A percentile compares a stretch with the other conserved stretches of the same genome.
Evolutionary conservation across 2,888 invertebrate species (phyloP).

Genomic region (Sarcophaga rosellei): DNA sequence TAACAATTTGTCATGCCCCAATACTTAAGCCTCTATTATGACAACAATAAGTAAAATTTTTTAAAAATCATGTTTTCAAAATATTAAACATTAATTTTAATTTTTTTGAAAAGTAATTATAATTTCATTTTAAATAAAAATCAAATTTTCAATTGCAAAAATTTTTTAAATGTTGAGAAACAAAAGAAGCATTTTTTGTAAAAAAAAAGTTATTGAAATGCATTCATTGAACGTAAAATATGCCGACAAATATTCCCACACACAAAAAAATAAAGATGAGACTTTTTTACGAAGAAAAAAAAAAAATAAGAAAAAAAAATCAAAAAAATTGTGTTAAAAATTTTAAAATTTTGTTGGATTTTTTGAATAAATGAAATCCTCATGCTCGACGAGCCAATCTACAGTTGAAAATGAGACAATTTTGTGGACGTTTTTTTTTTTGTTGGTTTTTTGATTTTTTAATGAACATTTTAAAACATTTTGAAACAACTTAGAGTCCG

Average conservation of each 20-base stretch:
- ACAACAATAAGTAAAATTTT: conserved; percentile 45
- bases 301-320: conserved; percentile 6
- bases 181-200: background rate
- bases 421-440: too few species aligned
- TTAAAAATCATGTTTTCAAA: conserved; percentile 31
- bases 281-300: conserved; percentile 22
- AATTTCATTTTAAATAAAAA: conserved; percentile 31
- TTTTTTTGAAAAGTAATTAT: conserved; percentile 27
- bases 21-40: conserved; percentile 19
- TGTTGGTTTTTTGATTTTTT: conserved; percentile 16
- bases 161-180: conserved; percentile 30
- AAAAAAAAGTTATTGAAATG: conserved; percentile 32
- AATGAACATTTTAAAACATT: conserved; percentile 41
- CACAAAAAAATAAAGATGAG: conserved; percentile 22
- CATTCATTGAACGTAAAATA: conserved; percentile 23
- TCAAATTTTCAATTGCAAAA: conserved; percentile 36
- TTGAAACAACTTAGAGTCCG: conserved; percentile 26
- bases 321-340: conserved; percentile 51
- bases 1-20: background rate
- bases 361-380: conserved; percentile 52
- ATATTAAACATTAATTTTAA: conserved; percentile 14
- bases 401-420: conserved; percentile 63
- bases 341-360: conserved; percentile 53
- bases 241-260: conserved; percentile 31
- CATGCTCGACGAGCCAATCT: conserved; percentile 65